Conservation (phyloP, 2,113 vertebrate genomes). For the Casuarius casuarius region DNA sequence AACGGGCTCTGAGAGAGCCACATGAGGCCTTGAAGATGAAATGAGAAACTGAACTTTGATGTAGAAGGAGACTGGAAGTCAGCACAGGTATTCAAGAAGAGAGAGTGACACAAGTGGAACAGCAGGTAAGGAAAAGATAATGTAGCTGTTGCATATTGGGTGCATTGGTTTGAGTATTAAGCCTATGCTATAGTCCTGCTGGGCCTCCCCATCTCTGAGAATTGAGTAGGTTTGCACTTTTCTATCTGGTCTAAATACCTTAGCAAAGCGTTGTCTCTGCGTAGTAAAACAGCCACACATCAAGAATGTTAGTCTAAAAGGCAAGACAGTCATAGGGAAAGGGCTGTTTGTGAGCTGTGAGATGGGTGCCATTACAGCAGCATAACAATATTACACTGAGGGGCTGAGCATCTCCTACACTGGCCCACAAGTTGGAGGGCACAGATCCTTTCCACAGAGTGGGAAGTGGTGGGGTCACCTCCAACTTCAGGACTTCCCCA, state of each 20-base stretch:
- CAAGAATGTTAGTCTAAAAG: not conserved
- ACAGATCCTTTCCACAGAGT: not conserved
- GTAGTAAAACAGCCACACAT: not conserved
- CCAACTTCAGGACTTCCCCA: not conserved
- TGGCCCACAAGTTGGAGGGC: not conserved
- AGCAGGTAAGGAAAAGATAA: constrained; percentile 61
- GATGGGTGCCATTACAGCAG: not conserved
- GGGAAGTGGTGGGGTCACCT: not conserved
- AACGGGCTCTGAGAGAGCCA: not conserved
- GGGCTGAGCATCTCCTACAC: not conserved
- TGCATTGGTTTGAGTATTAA: constrained; percentile 39
- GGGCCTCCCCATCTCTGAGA: constrained; percentile 15
- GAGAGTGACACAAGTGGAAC: constrained; percentile 63
- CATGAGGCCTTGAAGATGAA: constrained; percentile 38
- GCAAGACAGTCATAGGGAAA: not conserved
- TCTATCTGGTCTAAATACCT: not conserved
- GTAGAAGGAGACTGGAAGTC: constrained; percentile 45
- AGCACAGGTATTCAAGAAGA: not conserved
- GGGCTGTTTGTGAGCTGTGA: not conserved
- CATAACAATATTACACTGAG: not conserved
- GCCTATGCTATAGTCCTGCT: constrained; percentile 17
- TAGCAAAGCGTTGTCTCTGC: not conserved
- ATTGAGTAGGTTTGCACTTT: constrained; percentile 31
- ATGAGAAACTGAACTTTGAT: constrained; percentile 54
- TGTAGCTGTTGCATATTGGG: not conserved